A percentile compares a stretch with the other conserved stretches of the same genome.
phyloP scores from a whole-genome alignment of 2,888 invertebrate species.

The Dione vanillae region DNA sequence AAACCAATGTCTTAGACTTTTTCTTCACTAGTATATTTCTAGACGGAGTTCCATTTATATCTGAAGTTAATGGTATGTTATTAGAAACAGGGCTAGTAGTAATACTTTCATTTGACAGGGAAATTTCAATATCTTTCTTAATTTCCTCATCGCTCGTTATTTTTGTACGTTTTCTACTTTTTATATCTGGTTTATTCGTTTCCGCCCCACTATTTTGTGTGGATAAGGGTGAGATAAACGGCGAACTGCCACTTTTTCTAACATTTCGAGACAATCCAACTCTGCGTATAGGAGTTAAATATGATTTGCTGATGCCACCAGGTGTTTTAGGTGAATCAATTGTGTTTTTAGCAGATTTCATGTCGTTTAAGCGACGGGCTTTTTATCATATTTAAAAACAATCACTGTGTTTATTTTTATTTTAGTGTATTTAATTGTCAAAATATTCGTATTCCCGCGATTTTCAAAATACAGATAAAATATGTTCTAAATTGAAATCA shows the following conservation, averaged over 20 bases:
- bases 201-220: conserved; percentile 48
- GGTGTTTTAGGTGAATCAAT: conserved; percentile 74
- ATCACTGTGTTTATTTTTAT: background rate
- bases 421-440: conserved; percentile 21
- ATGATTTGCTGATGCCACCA: conserved; percentile 79
- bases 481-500: no score
- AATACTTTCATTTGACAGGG: background rate
- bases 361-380: conserved; percentile 61
- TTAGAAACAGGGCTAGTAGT: conserved; percentile 16
- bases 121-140: background rate
- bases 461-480: conserved; percentile 12
- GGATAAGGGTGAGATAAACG: conserved; percentile 71
- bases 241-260: conserved; percentile 67
- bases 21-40: conserved; percentile 59
- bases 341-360: conserved; percentile 57
- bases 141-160: conserved; percentile 49
- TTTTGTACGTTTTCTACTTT: conserved; percentile 61
- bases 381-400: conserved; percentile 1
- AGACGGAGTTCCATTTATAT: conserved; percentile 54
- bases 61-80: conserved; percentile 19
- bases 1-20: conserved; percentile 61
- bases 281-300: conserved; percentile 81
- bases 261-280: conserved; percentile 80
- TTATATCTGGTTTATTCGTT: conserved; percentile 49
- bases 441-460: conserved; percentile 41